Evolutionary conservation across 2,888 invertebrate genomes (phyloP).

Genomic region (Lissonota sp.): DNA sequence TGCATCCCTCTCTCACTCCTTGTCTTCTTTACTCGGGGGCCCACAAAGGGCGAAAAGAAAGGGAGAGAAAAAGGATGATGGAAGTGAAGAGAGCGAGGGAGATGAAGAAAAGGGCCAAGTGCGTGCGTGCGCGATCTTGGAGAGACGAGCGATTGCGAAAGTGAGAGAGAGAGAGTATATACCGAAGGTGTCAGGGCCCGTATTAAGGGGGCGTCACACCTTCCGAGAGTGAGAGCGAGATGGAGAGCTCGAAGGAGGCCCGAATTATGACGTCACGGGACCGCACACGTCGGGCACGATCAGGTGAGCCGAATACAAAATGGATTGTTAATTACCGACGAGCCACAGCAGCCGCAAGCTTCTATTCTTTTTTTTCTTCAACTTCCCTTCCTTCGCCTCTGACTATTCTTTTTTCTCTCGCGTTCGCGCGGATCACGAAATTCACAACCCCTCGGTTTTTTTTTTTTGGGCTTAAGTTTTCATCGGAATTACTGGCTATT

Average conservation of each 20-base stretch:
- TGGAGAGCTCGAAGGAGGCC: conserved; percentile 76
- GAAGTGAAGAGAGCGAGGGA: conserved; percentile 55
- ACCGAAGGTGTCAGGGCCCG: conserved; percentile 82
- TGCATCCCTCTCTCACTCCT: conserved; percentile 53
- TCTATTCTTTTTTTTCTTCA: conserved; percentile 9
- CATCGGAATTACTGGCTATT: too few species aligned
- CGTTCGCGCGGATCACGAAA: conserved; percentile 18
- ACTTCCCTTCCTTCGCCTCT: conserved; percentile 18
- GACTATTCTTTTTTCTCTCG: background rate
- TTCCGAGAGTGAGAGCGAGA: conserved; percentile 47
- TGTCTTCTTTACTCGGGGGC: conserved; percentile 63
- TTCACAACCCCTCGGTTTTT: conserved; percentile 13
- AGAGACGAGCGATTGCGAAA: conserved; percentile 41
- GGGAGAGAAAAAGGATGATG: conserved; percentile 56
- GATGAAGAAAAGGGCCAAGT: conserved; percentile 52
- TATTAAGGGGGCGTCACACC: conserved; percentile 83
- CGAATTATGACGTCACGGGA: conserved; percentile 84
- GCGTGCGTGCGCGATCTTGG: conserved; percentile 51
- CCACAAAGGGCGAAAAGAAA: conserved; percentile 32
- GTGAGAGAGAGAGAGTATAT: conserved; percentile 70
- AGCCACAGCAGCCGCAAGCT: conserved; percentile 56
- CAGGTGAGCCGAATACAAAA: conserved; percentile 83
- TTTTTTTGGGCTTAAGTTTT: too few species aligned
- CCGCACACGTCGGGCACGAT: conserved; percentile 82
- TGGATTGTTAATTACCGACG: conserved; percentile 82